A percentile compares a stretch with the other conserved stretches of the same genome.
These are phyloP conservation scores for Allobates femoralis DNA, from an alignment of 2,797 vertebrate genomes.

Conservation along the genomic window DNA sequence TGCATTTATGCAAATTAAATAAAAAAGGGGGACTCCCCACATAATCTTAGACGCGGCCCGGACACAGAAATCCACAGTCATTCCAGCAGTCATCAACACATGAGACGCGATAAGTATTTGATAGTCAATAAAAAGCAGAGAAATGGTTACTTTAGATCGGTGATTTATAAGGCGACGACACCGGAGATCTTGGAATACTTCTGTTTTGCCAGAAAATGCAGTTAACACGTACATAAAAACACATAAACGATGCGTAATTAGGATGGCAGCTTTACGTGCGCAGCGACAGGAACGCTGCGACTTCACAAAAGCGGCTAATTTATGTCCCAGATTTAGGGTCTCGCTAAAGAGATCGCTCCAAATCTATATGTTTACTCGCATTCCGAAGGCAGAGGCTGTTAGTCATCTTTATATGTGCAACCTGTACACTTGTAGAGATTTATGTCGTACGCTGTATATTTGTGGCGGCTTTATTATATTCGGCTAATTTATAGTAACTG, in stretches of 20 bases:
- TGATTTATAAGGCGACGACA: constrained; percentile 65
- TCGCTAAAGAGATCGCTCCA: constrained; percentile 69
- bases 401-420: constrained; percentile 79
- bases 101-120: constrained; percentile 68
- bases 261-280: constrained; percentile 56
- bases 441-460: constrained; percentile 78
- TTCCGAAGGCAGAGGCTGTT: constrained; percentile 71
- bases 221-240: constrained; percentile 69
- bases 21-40: background rate
- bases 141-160: constrained; percentile 62
- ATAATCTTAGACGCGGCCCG: constrained; percentile 30
- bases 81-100: constrained; percentile 65
- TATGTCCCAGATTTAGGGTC: constrained; percentile 73
- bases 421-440: constrained; percentile 77
- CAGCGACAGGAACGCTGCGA: constrained; percentile 64
- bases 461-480: constrained; percentile 79
- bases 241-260: constrained; percentile 64
- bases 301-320: constrained; percentile 70
- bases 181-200: constrained; percentile 64
- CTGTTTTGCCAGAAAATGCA: constrained; percentile 68
- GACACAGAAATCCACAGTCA: constrained; percentile 41
- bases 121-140: constrained; percentile 70
- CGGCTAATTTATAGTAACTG: constrained; percentile 82
- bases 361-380: constrained; percentile 73
- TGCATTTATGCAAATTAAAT: too few relatives aligned